A percentile compares a stretch with the other conserved stretches of the same genome.
Evolutionary conservation across 2,113 vertebrate species (phyloP).

Genomic region (Petaurus breviceps): DNA sequence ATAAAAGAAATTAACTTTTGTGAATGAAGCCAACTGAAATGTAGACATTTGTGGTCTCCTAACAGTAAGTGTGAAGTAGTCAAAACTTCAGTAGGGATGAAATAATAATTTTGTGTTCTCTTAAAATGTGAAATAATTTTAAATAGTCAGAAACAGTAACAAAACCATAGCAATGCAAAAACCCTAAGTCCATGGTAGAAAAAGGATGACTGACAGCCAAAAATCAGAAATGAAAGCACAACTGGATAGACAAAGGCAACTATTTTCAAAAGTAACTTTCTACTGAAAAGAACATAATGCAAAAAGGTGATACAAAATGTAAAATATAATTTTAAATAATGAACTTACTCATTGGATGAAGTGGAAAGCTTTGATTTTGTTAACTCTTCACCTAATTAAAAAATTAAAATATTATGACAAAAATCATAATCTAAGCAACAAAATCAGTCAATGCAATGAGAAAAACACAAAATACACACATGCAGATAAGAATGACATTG

Average conservation of each 20-base stretch:
- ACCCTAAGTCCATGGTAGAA: not conserved
- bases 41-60: constrained; percentile 9
- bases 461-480: constrained; percentile 39
- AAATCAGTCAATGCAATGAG: constrained; percentile 54
- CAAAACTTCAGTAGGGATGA: not conserved
- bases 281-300: constrained; percentile 9
- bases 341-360: constrained; percentile 91
- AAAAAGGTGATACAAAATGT: constrained; percentile 11
- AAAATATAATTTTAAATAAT: constrained; percentile 50
- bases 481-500: not conserved
- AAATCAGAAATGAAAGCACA: constrained; percentile 22
- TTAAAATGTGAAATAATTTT: constrained; percentile 46
- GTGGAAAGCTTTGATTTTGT: constrained; percentile 87
- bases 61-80: constrained; percentile 16
- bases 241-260: constrained; percentile 6
- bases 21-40: constrained; percentile 21
- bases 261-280: constrained; percentile 7
- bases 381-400: constrained; percentile 93
- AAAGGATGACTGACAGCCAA: constrained; percentile 21
- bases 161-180: not conserved
- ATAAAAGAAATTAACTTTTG: constrained; percentile 20
- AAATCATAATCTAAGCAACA: constrained; percentile 60
- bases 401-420: constrained; percentile 64
- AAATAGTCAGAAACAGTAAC: constrained; percentile 51
- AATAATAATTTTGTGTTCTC: not conserved